Percentiles rank a stretch among this genome's conserved stretches.
Evolutionary conservation across 2,113 vertebrate species (phyloP).

Genomic region (Dolichotis patagonum): DNA sequence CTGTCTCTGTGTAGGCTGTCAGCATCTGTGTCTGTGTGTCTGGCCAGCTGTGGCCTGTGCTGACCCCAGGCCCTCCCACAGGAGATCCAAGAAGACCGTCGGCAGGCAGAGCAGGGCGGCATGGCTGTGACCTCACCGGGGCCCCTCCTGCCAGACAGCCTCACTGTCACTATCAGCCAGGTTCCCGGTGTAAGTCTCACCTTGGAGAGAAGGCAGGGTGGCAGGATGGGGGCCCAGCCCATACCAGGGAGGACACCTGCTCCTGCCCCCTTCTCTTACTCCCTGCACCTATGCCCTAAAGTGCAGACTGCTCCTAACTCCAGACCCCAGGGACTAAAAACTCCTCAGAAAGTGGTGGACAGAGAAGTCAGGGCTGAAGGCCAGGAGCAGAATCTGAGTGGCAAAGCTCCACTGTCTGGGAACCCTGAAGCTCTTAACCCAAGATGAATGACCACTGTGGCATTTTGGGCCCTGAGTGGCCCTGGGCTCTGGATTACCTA

Average conservation of each 20-base stretch:
- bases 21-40: conserved; percentile 9
- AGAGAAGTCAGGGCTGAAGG: conserved; percentile 15
- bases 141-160: conserved; percentile 91
- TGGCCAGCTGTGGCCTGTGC: conserved; percentile 36
- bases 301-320: not conserved
- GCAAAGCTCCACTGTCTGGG: conserved; percentile 63
- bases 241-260: accelerated
- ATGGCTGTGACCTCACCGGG: conserved; percentile 90
- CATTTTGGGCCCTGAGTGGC: conserved; percentile 43
- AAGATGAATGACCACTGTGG: conserved; percentile 54
- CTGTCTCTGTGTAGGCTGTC: conserved; percentile 54
- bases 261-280: not conserved
- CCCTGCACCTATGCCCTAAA: not conserved
- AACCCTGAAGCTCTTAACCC: conserved; percentile 28
- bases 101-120: conserved; percentile 94
- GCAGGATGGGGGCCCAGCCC: not conserved
- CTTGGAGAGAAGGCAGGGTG: not conserved
- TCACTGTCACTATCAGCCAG: conserved; percentile 97
- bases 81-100: conserved; percentile 98
- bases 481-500: conserved; percentile 58
- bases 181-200: conserved; percentile 90
- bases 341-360: not conserved
- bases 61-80: conserved; percentile 78
- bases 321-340: not conserved
- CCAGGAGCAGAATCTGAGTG: not conserved